phyloP scores from a whole-genome alignment of 2,888 invertebrate species.

The Gymnoscelis rufifasciata region DNA sequence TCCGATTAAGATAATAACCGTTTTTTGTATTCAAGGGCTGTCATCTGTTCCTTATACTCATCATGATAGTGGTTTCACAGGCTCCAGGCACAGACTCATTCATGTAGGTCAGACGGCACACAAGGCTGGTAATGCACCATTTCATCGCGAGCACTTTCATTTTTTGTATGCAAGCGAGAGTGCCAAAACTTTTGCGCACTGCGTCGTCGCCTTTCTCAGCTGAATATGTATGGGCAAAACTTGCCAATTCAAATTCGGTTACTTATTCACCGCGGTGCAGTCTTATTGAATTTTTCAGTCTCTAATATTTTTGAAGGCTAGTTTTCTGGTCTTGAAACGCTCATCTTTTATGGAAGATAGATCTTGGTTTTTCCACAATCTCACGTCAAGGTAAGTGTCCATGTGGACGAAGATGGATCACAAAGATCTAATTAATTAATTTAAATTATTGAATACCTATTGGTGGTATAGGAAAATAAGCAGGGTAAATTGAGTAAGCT shows the following conservation, averaged over 20 bases:
- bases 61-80: too few species aligned
- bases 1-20: too few species aligned
- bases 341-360: too few species aligned
- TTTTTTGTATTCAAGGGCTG: too few species aligned
- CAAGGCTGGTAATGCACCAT: constrained; percentile 51
- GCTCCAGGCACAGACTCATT: neutral
- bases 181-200: constrained; percentile 78
- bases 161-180: constrained; percentile 75
- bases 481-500: neutral
- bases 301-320: constrained; percentile 12
- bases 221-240: constrained; percentile 70
- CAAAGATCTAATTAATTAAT: too few species aligned
- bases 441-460: too few species aligned
- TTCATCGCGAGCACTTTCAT: constrained; percentile 61
- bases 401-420: too few species aligned
- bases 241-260: constrained; percentile 70
- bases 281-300: constrained; percentile 49
- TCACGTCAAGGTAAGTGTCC: too few species aligned
- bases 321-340: neutral
- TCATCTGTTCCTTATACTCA: too few species aligned
- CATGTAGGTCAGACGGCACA: constrained; percentile 37
- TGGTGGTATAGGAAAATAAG: neutral
- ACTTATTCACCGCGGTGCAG: constrained; percentile 56
- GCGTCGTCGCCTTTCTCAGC: constrained; percentile 54
- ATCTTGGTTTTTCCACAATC: too few species aligned